These are phyloP conservation scores for Saccostrea cuccullata DNA, from an alignment of 1,140 invertebrate genomes.

Conservation along the genomic window DNA sequence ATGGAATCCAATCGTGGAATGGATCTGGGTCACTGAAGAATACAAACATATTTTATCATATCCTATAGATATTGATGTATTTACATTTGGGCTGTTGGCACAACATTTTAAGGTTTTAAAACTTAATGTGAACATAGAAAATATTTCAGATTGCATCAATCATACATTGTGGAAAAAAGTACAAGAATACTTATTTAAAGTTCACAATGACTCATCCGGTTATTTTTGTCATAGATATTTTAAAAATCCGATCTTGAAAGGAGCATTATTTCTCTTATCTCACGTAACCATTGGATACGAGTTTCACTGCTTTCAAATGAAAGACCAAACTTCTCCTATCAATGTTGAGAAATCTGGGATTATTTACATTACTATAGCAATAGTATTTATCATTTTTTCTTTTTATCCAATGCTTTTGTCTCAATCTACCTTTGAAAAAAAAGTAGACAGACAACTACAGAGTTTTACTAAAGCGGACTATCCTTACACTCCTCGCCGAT, in stretches of 20 bases:
- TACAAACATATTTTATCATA: background rate
- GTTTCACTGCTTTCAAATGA: background rate
- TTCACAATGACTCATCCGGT: background rate
- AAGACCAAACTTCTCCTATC: background rate
- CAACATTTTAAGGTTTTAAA: background rate
- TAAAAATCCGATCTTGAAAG: background rate
- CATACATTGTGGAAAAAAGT: background rate
- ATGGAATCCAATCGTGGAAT: background rate
- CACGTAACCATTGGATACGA: background rate
- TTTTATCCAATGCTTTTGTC: background rate
- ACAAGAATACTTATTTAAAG: background rate
- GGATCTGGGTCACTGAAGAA: background rate
- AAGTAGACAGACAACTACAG: background rate
- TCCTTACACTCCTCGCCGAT: background rate
- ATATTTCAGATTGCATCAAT: background rate
- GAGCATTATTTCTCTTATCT: background rate
- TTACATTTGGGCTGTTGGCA: background rate
- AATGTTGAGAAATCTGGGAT: background rate
- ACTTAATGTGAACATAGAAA: background rate
- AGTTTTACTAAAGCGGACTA: background rate
- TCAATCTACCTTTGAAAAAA: background rate
- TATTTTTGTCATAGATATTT: background rate
- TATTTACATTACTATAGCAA: background rate
- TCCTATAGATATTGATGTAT: background rate
- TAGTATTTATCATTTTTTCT: background rate